phyloP scores from a whole-genome alignment of 1,140 invertebrate genomes.

The Eumeta japonica region DNA sequence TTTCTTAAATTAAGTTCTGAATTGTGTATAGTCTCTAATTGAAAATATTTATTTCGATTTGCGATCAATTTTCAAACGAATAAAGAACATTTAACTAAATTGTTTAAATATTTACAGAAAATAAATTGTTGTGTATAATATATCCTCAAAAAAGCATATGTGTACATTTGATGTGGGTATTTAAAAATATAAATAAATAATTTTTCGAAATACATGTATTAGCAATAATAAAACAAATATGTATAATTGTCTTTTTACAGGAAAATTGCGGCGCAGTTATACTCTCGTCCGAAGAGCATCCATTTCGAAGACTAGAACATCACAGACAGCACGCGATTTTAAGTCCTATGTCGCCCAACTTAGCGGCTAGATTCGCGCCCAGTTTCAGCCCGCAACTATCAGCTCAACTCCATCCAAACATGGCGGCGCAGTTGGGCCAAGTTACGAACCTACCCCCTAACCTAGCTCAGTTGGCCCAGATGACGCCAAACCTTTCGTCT shows the following conservation, averaged over 20 bases:
- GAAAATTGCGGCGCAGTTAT: conserved; percentile 86
- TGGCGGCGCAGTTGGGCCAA: conserved; percentile 48
- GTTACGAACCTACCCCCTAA: conserved; percentile 39
- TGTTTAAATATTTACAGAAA: no score
- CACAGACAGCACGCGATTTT: conserved; percentile 78
- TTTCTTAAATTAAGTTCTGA: no score
- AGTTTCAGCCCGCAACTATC: conserved; percentile 46
- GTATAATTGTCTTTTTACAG: conserved; percentile 56
- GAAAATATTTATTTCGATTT: no score
- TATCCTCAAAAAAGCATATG: no score
- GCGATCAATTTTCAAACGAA: no score
- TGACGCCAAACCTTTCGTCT: conserved; percentile 54
- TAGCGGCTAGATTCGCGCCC: conserved; percentile 54
- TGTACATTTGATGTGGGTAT: no score
- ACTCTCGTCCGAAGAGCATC: conserved; percentile 73
- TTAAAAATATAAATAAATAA: no score
- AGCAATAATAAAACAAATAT: no score
- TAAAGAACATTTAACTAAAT: no score
- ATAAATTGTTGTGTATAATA: no score
- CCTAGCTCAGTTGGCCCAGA: conserved; percentile 47
- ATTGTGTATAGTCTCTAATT: no score
- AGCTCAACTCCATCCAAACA: conserved; percentile 45
- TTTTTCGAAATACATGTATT: no score
- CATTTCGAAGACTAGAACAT: conserved; percentile 84
- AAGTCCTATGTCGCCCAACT: conserved; percentile 60